Percentiles rank a stretch among this genome's conserved stretches.
These are phyloP conservation scores for Butorides virescens DNA, from an alignment of 2,113 vertebrate genomes.

Conservation along the genomic window DNA sequence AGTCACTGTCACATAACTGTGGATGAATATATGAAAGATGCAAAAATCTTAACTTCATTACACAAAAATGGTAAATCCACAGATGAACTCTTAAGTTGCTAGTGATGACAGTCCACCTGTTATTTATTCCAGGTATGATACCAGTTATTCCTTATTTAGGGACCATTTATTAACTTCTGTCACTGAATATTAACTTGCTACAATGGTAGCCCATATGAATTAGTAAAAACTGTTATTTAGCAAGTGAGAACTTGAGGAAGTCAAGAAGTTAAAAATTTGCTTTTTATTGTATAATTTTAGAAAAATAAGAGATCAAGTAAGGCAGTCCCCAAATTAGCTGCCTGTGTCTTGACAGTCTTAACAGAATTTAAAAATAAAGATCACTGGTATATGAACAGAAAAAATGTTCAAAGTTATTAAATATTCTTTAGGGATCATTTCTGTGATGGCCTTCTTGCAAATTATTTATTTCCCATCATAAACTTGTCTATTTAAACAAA, in stretches of 20 bases:
- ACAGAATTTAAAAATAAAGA: not conserved
- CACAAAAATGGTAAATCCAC: not conserved
- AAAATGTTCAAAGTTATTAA: not conserved
- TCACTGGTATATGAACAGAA: not conserved
- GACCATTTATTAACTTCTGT: not conserved
- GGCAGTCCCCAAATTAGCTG: not conserved
- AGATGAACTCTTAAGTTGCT: not conserved
- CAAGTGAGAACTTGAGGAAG: not conserved
- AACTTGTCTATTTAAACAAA: not conserved
- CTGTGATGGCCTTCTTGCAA: not conserved
- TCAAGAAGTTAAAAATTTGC: not conserved
- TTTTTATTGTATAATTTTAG: not conserved
- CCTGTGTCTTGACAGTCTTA: not conserved
- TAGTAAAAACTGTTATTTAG: not conserved
- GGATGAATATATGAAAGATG: not conserved
- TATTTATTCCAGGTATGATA: not conserved
- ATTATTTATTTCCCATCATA: not conserved
- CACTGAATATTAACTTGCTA: not conserved
- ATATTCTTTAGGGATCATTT: not conserved
- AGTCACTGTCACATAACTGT: not conserved
- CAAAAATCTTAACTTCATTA: not conserved
- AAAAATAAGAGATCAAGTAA: not conserved
- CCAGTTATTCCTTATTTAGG: not conserved
- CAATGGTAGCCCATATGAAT: not conserved
- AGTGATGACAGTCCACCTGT: not conserved